phyloP scores from a whole-genome alignment of 2,113 vertebrate genomes.

The Gambusia holbrooki region DNA sequence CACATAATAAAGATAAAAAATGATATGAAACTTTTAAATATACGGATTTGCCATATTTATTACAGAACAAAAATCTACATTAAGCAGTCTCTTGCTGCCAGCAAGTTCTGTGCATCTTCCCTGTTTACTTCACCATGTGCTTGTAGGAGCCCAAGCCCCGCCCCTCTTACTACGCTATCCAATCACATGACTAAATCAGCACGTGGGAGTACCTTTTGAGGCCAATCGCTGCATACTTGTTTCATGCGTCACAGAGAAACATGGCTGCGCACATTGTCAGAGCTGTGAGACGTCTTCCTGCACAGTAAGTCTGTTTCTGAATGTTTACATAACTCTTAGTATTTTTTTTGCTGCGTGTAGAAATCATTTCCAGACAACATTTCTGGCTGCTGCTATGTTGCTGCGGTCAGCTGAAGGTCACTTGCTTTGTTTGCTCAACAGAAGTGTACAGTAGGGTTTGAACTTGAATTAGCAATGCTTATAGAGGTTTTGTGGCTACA shows the following conservation, averaged over 20 bases:
- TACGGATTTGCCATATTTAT: neutral
- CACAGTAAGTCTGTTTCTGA: slow-evolving; percentile 76
- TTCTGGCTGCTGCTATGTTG: neutral
- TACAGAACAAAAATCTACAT: neutral
- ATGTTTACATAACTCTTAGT: slow-evolving; percentile 26
- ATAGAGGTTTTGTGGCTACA: neutral
- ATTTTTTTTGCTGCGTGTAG: neutral
- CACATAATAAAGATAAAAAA: neutral
- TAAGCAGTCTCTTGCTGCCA: neutral
- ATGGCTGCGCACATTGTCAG: slow-evolving; percentile 76
- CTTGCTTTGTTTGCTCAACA: neutral
- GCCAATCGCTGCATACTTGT: slow-evolving; percentile 61
- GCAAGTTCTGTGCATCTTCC: neutral
- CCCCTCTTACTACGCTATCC: slow-evolving; percentile 30
- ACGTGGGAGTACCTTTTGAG: neutral
- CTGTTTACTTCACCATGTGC: slow-evolving; percentile 67
- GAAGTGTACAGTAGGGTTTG: neutral
- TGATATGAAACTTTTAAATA: neutral
- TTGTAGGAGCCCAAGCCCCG: neutral
- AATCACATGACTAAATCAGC: slow-evolving; percentile 44
- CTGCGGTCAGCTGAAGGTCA: too few relatives aligned
- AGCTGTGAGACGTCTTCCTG: slow-evolving; percentile 42
- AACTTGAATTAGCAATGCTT: neutral
- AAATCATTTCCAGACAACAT: neutral
- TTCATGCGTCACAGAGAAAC: slow-evolving; percentile 47